phyloP scores from a whole-genome alignment of 2,888 invertebrate genomes.

The Schrankia costaestrigalis region DNA sequence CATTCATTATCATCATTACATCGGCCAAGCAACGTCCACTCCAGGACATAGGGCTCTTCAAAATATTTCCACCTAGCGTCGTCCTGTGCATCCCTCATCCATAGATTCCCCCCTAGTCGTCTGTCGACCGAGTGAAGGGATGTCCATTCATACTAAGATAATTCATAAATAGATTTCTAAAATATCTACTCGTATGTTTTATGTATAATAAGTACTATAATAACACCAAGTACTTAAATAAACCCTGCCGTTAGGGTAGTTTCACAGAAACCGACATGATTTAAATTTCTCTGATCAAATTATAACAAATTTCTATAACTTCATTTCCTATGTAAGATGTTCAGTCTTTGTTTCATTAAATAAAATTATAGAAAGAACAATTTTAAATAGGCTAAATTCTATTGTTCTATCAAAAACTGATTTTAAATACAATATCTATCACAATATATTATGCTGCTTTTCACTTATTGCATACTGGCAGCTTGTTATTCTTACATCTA shows the following conservation, averaged over 20 bases:
- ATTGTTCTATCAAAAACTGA: conserved; percentile 22
- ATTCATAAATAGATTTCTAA: conserved; percentile 14
- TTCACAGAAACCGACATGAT: too few relatives aligned
- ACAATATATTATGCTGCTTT: conserved; percentile 47
- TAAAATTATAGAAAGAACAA: conserved; percentile 36
- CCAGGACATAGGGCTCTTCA: too few relatives aligned
- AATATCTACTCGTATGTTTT: conserved; percentile 19
- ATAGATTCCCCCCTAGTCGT: too few relatives aligned
- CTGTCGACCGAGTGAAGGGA: too few relatives aligned
- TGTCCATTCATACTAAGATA: too few relatives aligned
- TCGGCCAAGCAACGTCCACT: too few relatives aligned
- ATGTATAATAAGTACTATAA: conserved; percentile 60
- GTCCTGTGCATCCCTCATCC: too few relatives aligned
- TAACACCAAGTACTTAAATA: conserved; percentile 53
- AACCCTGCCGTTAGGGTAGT: too few relatives aligned
- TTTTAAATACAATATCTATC: conserved; percentile 37
- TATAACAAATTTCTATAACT: too few relatives aligned
- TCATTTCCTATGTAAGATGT: conserved; percentile 38
- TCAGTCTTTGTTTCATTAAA: conserved; percentile 63
- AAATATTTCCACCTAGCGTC: too few relatives aligned
- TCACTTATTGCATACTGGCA: conserved; percentile 49
- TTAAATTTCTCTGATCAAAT: too few relatives aligned
- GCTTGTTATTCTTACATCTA: conserved; percentile 41
- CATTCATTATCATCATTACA: too few relatives aligned
- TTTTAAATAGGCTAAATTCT: conserved; percentile 18